Evolutionary conservation across 2,797 vertebrate species (phyloP), one percentile per base, ranked within the genome.

Genomic region (Champsocephalus gunnari): DNA sequence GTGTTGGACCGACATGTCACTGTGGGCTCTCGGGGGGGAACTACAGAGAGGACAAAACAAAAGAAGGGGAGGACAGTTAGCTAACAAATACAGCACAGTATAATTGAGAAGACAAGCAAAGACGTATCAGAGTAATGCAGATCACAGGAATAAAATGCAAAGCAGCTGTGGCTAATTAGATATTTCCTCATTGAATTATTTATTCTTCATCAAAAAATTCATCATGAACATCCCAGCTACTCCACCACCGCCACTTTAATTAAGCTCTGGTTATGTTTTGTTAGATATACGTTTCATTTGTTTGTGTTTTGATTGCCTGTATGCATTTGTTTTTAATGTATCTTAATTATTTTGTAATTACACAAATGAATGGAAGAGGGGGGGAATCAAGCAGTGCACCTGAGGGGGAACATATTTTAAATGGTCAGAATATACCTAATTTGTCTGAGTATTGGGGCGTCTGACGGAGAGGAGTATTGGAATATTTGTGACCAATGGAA

Each of bases 1-100:
- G 97, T 97, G 94, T 99, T 99, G 90, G 98, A 99, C 32, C 98
- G 95, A 85, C 98, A 99, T 80, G 95, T 96, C 92, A 99, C 93
- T 44, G 94, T 80, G 0, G 97, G 97, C 79, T 97, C 96, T 82
- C 91, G 93, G 0, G 98, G 98, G 0, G 96, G 94, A 44, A 90
- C 97, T 99, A 78, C 53, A 75, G 63, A 77, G 28, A 79, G 6
- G 66, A 63, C 3, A 73, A 62, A 65, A 73, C 73, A 47, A 55
- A 34, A 12, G 66, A 0, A 67, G 5, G 3, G 12, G 9, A 28
- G 38, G 5, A 60, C 9, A 2, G 44, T 79, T 48, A 60, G 60
- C 12, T 21, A 12, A 41, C 4, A 16, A 3, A 50, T 8, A 49
- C 3, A 54, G 13, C 10, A 38, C 7, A 45, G 14, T 3, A 14